Base-by-base conservation (phyloP, 2,797 vertebrate genomes). In the Sebastes alutus region DNA sequence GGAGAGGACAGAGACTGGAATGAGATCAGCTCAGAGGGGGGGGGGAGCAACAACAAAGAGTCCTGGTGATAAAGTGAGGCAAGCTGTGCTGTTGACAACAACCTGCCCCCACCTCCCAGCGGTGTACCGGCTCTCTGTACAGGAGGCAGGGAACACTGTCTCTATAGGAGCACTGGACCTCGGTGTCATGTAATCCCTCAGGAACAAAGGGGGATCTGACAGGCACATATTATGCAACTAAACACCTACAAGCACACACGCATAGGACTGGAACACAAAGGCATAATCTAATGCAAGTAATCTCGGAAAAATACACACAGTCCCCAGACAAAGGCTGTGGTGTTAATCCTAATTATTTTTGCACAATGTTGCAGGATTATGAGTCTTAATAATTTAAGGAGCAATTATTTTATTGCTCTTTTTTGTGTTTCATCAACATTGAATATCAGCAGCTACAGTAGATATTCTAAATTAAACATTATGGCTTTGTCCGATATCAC, bases 41-140 rank as follows among this genome's bases (percentile, higher is more conserved):
- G 64, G 42, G 42, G 42, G 68, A 63, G 64, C 67, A 86, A 88
- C 85, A 91, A 88, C 81, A 91, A 86, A 83, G 78, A 90, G 79
- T 70, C 65, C 18, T 55, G 80, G 81, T 89, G 92, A 92, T 92
- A 83, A 92, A 92, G 82, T 80, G 87, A 89, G 82, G 72, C 71
- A 80, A 85, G 77, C 81, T 79, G 82, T 82, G 79, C 82, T 88
- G 84, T 77, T 92, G 88, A 93, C 88, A 88, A 88, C 77, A 88
- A 88, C 76, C 83, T 58, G 66, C 71, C 62, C 75, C 87, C 56
- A 72, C 78, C 61, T 84, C 86, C 81, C 83, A 83, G 77, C 61
- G 83, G 74, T 90, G 72, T 74, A 66, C 83, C 67, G 82, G 35
- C 38, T 72, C 71, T 83, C 58, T 87, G 71, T 66, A 77, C 74